These are phyloP conservation scores for Galleria mellonella DNA, from an alignment of 1,140 invertebrate species.

Conservation along the genomic window DNA sequence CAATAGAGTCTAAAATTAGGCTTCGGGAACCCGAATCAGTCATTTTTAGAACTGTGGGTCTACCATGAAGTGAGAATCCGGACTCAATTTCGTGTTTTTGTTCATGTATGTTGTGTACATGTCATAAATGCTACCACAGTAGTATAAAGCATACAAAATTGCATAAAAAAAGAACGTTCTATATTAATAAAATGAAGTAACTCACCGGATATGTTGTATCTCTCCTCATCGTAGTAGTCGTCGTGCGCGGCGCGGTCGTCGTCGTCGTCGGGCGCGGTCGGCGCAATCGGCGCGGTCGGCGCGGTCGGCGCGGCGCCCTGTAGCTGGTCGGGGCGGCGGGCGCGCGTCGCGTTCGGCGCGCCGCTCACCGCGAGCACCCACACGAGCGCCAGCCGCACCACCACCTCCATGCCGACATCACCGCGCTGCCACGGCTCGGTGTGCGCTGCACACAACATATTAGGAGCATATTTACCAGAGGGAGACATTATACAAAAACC, in stretches of 20 bases:
- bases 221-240: conserved; percentile 62
- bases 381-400: conserved; percentile 48
- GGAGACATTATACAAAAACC: background rate
- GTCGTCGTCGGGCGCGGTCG: conserved; percentile 23
- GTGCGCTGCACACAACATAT: conserved; percentile 23
- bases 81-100: too few relatives aligned
- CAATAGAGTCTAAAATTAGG: background rate
- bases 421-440: conserved; percentile 33
- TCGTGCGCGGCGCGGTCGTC: conserved; percentile 33
- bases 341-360: conserved; percentile 49
- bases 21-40: background rate
- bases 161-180: too few relatives aligned
- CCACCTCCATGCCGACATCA: conserved; percentile 67
- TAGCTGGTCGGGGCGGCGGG: conserved; percentile 33
- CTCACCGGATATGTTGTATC: conserved; percentile 59
- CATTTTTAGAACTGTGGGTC: too few relatives aligned
- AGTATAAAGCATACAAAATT: too few relatives aligned
- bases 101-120: too few relatives aligned
- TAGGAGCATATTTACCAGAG: too few relatives aligned
- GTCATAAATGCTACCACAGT: background rate
- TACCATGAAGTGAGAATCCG: too few relatives aligned
- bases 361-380: conserved; percentile 59
- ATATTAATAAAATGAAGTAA: background rate
- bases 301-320: conserved; percentile 32
- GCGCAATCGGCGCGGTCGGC: conserved; percentile 46